Conservation (phyloP, 1,140 invertebrate genomes). For the Tetramorium alpestre region DNA sequence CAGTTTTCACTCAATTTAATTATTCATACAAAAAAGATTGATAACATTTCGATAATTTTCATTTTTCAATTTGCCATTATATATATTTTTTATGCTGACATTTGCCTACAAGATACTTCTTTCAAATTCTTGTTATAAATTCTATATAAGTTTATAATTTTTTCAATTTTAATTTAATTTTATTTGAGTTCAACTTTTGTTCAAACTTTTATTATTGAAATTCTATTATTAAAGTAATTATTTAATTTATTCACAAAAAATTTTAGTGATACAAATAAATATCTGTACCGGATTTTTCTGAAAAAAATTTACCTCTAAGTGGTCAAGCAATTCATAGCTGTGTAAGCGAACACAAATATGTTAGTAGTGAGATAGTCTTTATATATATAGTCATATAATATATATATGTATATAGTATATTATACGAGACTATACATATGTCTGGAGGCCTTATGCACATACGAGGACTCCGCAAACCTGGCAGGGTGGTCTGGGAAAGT, state of each 20-base stretch:
- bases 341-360: neutral
- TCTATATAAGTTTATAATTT: neutral
- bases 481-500: slow-evolving; percentile 17
- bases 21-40: neutral
- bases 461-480: neutral
- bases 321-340: slow-evolving; percentile 10
- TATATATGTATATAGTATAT: neutral
- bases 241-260: neutral
- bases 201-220: neutral
- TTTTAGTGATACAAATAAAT: neutral
- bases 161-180: neutral
- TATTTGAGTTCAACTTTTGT: neutral
- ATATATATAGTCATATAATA: neutral
- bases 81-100: neutral
- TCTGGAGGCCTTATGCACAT: neutral
- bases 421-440: neutral
- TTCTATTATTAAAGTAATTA: neutral
- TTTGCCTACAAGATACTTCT: neutral
- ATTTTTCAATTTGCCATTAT: neutral
- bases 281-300: neutral
- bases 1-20: neutral
- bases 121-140: neutral
- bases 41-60: neutral
- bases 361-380: slow-evolving; percentile 8
- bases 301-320: neutral